Percentiles rank a stretch among this genome's conserved stretches.
These are phyloP conservation scores for Bubo bubo DNA, from an alignment of 2,113 vertebrate species.

Conservation along the genomic window DNA sequence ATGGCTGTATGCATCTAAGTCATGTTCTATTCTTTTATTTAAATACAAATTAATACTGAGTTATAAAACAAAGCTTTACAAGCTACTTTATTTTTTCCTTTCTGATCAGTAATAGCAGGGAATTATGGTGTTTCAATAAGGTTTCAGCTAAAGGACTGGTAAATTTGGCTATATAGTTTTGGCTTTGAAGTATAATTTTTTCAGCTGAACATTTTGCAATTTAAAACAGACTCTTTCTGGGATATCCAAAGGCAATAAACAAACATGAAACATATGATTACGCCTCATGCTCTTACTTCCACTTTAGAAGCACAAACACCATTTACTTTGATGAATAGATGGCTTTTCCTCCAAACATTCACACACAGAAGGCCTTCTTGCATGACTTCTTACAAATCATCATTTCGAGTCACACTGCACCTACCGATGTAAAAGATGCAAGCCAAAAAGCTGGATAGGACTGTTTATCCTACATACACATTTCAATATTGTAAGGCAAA, in stretches of 20 bases:
- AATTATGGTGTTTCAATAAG: background rate
- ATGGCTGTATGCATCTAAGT: background rate
- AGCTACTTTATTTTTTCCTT: background rate
- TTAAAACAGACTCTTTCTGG: conserved; percentile 26
- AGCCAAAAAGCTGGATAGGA: background rate
- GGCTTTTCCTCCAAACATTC: background rate
- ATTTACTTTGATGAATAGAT: conserved; percentile 18
- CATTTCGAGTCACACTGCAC: background rate
- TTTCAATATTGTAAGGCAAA: background rate
- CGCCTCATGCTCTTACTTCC: conserved; percentile 16
- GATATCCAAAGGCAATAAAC: conserved; percentile 51
- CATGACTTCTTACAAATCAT: background rate
- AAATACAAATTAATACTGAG: background rate
- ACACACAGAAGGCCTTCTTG: background rate
- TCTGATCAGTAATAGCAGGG: background rate
- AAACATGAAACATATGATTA: conserved; percentile 39
- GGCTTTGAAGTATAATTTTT: conserved; percentile 20
- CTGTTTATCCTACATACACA: background rate
- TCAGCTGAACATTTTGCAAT: conserved; percentile 32
- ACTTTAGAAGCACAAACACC: conserved; percentile 27
- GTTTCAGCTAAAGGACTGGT: background rate
- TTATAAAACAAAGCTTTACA: background rate
- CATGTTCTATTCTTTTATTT: background rate
- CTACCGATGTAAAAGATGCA: background rate
- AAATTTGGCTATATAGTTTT: background rate